Percentiles rank a stretch among this genome's conserved stretches.
These are phyloP conservation scores for Macrotis lagotis DNA, from an alignment of 2,113 vertebrate genomes.

Conservation along the genomic window DNA sequence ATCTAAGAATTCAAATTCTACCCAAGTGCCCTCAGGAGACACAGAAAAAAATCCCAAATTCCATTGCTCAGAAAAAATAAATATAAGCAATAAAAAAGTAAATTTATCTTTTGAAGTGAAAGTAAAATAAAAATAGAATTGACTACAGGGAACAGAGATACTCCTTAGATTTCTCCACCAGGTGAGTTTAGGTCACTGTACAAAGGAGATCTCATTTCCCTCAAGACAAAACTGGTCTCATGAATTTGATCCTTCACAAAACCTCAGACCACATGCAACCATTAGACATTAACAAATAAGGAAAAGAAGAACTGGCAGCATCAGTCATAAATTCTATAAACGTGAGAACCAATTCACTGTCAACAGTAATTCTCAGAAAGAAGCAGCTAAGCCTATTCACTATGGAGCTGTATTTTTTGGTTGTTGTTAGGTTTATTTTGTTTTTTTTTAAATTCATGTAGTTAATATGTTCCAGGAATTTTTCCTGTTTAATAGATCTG, in stretches of 20 bases:
- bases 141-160: neutral
- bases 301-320: neutral
- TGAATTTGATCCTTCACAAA: conserved; percentile 39
- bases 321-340: conserved; percentile 19
- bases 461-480: neutral
- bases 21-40: neutral
- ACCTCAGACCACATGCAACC: conserved; percentile 55
- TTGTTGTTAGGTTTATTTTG: neutral
- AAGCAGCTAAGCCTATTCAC: neutral
- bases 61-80: conserved; percentile 19
- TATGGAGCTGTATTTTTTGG: neutral
- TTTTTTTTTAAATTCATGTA: neutral
- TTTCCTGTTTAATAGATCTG: neutral
- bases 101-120: neutral
- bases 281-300: conserved; percentile 50
- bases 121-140: neutral
- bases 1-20: conserved; percentile 19
- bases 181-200: conserved; percentile 2
- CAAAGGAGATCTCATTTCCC: conserved; percentile 49
- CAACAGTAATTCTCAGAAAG: conserved; percentile 43
- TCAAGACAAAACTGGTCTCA: conserved; percentile 24
- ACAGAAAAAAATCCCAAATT: neutral
- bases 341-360: conserved; percentile 4
- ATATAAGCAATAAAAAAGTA: conserved; percentile 25
- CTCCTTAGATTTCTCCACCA: neutral